phyloP scores from a whole-genome alignment of 2,797 vertebrate species.

The Kryptopterus vitreolus region DNA sequence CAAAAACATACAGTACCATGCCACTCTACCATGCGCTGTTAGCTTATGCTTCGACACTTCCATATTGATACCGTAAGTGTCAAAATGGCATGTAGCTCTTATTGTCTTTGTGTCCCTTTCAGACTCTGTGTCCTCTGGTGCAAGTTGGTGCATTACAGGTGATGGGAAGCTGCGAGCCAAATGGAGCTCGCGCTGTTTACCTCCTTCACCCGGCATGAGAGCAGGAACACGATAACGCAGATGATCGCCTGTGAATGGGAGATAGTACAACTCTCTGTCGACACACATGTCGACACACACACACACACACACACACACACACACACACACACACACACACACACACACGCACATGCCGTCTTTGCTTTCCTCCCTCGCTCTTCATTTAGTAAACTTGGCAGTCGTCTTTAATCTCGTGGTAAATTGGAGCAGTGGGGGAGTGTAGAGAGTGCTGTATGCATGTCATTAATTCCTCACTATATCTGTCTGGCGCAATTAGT shows the following conservation, averaged over 20 bases:
- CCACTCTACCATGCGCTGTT: not conserved
- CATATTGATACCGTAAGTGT: not conserved
- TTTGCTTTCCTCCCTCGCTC: constrained; percentile 76
- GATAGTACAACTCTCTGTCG: constrained; percentile 79
- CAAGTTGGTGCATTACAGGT: constrained; percentile 70
- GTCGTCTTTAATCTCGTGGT: constrained; percentile 85
- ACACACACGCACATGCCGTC: constrained; percentile 35
- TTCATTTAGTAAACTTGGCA: constrained; percentile 92
- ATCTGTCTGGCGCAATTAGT: constrained; percentile 87
- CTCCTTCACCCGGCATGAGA: constrained; percentile 66
- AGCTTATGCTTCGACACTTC: not conserved
- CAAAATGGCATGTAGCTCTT: not conserved
- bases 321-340: constrained; percentile 37
- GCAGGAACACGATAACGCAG: constrained; percentile 84
- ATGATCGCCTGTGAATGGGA: constrained; percentile 93
- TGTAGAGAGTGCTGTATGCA: constrained; percentile 83
- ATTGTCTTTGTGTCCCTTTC: constrained; percentile 5
- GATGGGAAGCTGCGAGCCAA: constrained; percentile 62
- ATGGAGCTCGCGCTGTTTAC: constrained; percentile 66
- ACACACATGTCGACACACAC: constrained; percentile 53
- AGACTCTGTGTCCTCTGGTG: constrained; percentile 30
- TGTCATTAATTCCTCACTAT: constrained; percentile 87
- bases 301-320: constrained; percentile 52
- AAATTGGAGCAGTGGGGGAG: constrained; percentile 88
- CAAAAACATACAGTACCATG: not conserved